Evolutionary conservation across 1,140 invertebrate species (phyloP).

Genomic region (Marisa cornuarietis): DNA sequence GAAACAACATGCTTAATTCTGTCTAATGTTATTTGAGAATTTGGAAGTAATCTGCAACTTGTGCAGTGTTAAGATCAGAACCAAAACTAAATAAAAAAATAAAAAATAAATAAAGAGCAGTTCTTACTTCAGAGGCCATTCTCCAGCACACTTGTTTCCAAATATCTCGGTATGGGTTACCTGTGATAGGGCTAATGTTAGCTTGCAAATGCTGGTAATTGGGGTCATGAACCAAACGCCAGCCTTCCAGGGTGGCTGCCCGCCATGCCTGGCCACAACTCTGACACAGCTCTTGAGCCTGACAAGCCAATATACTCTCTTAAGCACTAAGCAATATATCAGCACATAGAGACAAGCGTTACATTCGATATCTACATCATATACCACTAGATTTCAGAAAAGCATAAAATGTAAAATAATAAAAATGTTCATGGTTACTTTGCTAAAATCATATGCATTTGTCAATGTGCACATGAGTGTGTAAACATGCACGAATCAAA

Average conservation of each 20-base stretch:
- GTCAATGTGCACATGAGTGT: no score
- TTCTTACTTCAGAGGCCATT: conserved; percentile 72
- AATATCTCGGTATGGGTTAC: conserved; percentile 86
- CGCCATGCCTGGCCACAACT: conserved; percentile 85
- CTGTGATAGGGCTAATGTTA: conserved; percentile 74
- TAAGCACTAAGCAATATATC: no score
- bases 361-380: no score
- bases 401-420: no score
- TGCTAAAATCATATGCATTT: no score
- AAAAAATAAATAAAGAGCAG: neutral
- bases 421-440: no score
- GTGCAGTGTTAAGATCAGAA: neutral
- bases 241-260: conserved; percentile 88
- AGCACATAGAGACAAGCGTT: no score
- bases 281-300: conserved; percentile 83
- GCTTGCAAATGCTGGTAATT: conserved; percentile 67
- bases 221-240: conserved; percentile 84
- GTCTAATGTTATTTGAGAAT: no score
- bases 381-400: no score
- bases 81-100: no score
- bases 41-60: no score
- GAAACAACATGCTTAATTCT: no score
- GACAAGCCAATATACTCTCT: neutral
- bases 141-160: conserved; percentile 89
- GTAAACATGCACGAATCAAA: neutral